Percentiles rank a stretch among this genome's conserved stretches.
Evolutionary conservation across 2,888 invertebrate species (phyloP).

Genomic region (Orgyia antiqua): DNA sequence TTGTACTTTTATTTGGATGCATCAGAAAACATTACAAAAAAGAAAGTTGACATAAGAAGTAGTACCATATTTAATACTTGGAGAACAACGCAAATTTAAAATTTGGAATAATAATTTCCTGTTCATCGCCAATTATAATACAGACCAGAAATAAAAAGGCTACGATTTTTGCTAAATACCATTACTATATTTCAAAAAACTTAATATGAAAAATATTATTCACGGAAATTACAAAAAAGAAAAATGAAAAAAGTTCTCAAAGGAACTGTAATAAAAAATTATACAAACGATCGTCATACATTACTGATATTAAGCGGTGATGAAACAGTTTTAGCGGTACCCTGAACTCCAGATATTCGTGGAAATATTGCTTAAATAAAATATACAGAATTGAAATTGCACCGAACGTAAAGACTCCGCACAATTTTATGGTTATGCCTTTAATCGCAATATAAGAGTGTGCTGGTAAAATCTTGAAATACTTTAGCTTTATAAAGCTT

Average conservation of each 20-base stretch:
- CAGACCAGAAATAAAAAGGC: too few relatives aligned
- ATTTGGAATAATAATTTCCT: too few relatives aligned
- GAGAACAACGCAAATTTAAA: too few relatives aligned
- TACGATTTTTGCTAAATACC: too few relatives aligned
- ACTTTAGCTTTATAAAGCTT: constrained; percentile 6
- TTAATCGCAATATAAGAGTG: constrained; percentile 44
- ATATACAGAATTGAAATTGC: constrained; percentile 53
- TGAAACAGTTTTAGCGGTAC: constrained; percentile 43
- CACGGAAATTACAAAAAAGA: constrained; percentile 21
- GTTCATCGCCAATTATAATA: too few relatives aligned
- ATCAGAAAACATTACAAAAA: too few relatives aligned
- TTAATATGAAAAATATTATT: constrained; percentile 15
- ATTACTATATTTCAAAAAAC: constrained; percentile 4
- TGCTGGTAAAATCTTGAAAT: constrained; percentile 41
- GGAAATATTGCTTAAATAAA: constrained; percentile 44
- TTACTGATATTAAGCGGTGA: constrained; percentile 47
- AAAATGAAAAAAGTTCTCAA: constrained; percentile 27
- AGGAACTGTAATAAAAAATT: constrained; percentile 37
- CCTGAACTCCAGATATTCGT: constrained; percentile 28
- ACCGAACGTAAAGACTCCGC: constrained; percentile 44
- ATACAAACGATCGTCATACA: constrained; percentile 42
- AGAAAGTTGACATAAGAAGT: too few relatives aligned
- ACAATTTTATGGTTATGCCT: constrained; percentile 50
- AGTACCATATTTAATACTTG: too few relatives aligned
- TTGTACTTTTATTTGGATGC: too few relatives aligned